Conservation (phyloP, 2,113 vertebrate genomes). For the Protobothrops flavoviridis region DNA sequence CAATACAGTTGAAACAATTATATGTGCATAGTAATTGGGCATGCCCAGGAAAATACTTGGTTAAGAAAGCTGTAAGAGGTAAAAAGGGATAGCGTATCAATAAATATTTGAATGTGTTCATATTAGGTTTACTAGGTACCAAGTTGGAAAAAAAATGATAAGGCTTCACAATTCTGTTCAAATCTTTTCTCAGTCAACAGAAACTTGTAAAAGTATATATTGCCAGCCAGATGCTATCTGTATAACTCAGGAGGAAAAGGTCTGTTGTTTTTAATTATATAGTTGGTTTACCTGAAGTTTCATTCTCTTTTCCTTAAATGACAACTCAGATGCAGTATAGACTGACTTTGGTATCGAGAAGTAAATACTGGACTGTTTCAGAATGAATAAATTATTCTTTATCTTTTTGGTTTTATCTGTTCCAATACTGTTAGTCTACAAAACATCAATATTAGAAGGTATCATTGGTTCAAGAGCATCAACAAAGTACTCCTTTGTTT, state of each 20-base stretch:
- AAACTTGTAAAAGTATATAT: neutral
- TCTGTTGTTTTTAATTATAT: neutral
- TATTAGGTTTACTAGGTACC: neutral
- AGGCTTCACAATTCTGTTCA: neutral
- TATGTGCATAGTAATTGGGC: neutral
- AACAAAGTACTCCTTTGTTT: neutral
- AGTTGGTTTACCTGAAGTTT: neutral
- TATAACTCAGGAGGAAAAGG: neutral
- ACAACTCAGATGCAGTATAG: neutral
- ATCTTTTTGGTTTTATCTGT: neutral
- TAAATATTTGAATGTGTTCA: neutral
- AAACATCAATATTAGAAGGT: neutral
- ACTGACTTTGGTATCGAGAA: neutral
- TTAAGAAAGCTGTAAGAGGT: neutral
- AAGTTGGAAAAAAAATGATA: neutral
- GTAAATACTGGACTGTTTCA: neutral
- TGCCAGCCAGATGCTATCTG: neutral
- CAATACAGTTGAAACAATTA: neutral
- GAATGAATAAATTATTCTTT: neutral
- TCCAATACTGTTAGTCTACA: neutral
- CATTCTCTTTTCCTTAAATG: neutral
- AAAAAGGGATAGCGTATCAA: neutral
- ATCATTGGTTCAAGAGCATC: neutral
- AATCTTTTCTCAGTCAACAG: neutral
- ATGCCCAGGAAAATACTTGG: neutral